Evolutionary conservation across 2,888 invertebrate species (phyloP), one percentile per base, ranked within the genome.

Genomic region (Cosmorhoe ocellata): DNA sequence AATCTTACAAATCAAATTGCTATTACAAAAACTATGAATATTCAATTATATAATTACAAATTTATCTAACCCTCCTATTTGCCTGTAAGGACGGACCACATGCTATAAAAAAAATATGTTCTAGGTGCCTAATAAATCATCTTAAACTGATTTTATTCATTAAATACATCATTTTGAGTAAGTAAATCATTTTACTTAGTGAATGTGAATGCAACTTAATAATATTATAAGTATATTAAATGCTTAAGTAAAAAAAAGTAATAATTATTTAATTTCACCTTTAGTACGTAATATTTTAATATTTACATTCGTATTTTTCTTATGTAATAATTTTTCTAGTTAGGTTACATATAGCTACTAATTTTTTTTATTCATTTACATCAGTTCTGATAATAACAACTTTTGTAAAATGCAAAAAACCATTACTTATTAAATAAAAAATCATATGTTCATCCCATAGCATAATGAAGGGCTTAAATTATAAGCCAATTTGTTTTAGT

Each of bases 241-340:
- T 53, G 36, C 32, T 24, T 26, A 18, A 45, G 1, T 13, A 27
- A 30, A 30, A 5, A 18, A 18, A 18, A 18, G 18, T 18, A 3
- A 3, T 18, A 18, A 18, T n/a, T n/a, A 18, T 3, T 18, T 18
- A 18, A 18, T 18, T 18, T 18, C 18, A 18, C 18, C 4, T 18
- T 1, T 24, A 18, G 1, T 24, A 26, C 5, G n/a, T 27, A 37
- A 14, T 36, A 37, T 26, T 12, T 18, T 4, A 42, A 38, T 59
- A 56, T 56, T 46, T 59, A 56, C 56, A 59, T 59, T 59, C 54
- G 53, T 59, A 48, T 51, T 51, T 43, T 34, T 26, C 37, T 44
- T 52, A 49, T 14, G 1, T 18, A 18, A 4, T 32, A 45, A 0
- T 11, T 36, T 24, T 8, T 11, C 22, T 3, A 7, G 13, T 13